phyloP scores from a whole-genome alignment of 2,888 invertebrate genomes.

The Priocnemis perturbator region DNA sequence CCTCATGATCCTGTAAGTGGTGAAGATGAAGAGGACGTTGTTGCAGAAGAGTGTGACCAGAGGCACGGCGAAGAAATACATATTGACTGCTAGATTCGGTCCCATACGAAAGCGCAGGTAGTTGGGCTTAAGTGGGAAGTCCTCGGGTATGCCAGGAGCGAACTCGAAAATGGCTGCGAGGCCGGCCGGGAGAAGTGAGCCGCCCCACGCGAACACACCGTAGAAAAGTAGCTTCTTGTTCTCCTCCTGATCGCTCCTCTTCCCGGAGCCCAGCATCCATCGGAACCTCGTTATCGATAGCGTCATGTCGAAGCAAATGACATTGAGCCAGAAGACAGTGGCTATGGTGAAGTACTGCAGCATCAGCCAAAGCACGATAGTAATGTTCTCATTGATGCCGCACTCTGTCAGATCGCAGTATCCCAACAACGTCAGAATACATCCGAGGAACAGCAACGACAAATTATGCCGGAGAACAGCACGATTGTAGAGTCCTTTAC shows the following conservation, averaged over 20 bases:
- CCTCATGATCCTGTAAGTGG: constrained; percentile 58
- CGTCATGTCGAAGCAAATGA: constrained; percentile 65
- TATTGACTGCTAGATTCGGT: constrained; percentile 53
- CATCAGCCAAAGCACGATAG: constrained; percentile 51
- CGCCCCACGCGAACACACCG: constrained; percentile 50
- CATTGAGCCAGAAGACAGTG: constrained; percentile 64
- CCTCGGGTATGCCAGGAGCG: constrained; percentile 53
- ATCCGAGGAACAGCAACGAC: constrained; percentile 55
- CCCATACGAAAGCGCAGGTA: constrained; percentile 54
- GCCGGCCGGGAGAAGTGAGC: constrained; percentile 52
- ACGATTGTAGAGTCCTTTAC: constrained; percentile 59
- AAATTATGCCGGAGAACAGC: constrained; percentile 61
- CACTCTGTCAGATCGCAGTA: constrained; percentile 51
- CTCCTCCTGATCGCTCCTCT: constrained; percentile 42
- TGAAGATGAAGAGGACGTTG: constrained; percentile 60
- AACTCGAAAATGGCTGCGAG: constrained; percentile 57
- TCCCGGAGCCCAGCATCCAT: constrained; percentile 48
- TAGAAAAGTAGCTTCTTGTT: constrained; percentile 52
- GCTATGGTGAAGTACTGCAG: constrained; percentile 63
- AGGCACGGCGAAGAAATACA: constrained; percentile 62
- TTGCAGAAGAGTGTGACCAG: constrained; percentile 58
- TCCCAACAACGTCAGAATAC: constrained; percentile 49
- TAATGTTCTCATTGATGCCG: constrained; percentile 34
- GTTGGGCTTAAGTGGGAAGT: constrained; percentile 59
- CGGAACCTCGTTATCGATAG: constrained; percentile 59